Percentiles rank a stretch among this genome's conserved stretches.
Conservation (phyloP, 2,797 vertebrate species). For the Lemur catta region DNA sequence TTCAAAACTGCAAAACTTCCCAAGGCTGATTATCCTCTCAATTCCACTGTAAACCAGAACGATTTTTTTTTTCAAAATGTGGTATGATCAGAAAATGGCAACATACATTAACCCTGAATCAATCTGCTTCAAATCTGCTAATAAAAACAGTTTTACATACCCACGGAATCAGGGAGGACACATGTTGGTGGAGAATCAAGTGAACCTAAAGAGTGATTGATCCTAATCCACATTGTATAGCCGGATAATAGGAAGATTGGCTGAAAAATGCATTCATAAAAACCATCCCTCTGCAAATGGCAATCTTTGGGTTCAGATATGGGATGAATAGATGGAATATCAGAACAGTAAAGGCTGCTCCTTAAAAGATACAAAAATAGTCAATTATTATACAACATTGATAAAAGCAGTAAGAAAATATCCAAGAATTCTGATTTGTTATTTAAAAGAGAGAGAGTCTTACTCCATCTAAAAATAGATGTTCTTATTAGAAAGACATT, state of each 20-base stretch:
- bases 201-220: conserved; percentile 84
- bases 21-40: background rate
- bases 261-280: conserved; percentile 87
- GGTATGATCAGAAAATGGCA: conserved; percentile 5
- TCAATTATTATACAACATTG: background rate
- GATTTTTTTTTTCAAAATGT: background rate
- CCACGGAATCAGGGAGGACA: conserved; percentile 89
- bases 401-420: background rate
- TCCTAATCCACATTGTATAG: conserved; percentile 94
- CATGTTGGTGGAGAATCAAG: conserved; percentile 90
- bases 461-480: background rate
- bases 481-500: background rate
- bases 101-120: background rate
- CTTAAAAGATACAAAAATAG: conserved; percentile 78
- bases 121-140: background rate
- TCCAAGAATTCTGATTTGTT: background rate
- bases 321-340: conserved; percentile 81
- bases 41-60: background rate
- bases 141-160: conserved; percentile 82
- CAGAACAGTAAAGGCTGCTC: conserved; percentile 88
- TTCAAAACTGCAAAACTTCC: conserved; percentile 27
- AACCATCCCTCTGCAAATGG: conserved; percentile 73
- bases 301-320: conserved; percentile 84
- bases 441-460: background rate
- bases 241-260: conserved; percentile 90